Percentiles rank a stretch among this genome's conserved stretches.
Conservation (phyloP, 2,888 invertebrate genomes). For the Pachliopta kotzebuea region DNA sequence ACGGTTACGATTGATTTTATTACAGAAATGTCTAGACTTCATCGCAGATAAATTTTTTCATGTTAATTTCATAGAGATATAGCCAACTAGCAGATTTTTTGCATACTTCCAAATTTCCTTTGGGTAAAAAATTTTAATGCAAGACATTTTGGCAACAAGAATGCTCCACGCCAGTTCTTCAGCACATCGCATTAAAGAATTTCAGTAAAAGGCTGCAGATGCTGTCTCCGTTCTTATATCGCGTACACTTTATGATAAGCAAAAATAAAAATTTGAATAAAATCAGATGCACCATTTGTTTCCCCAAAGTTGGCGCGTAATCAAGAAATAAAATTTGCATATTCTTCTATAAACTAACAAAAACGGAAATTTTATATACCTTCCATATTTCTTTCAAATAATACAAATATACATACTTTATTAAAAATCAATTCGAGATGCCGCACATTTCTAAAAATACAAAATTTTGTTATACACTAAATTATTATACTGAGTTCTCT, state of each 20-base stretch:
- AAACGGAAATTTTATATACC: not conserved
- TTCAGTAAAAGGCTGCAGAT: conserved; percentile 25
- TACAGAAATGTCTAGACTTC: not conserved
- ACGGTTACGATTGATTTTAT: not conserved
- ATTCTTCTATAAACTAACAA: conserved; percentile 4
- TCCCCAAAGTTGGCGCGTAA: conserved; percentile 16
- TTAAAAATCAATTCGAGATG: too few relatives aligned
- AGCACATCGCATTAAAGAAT: conserved; percentile 22
- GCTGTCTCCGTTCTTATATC: conserved; percentile 24
- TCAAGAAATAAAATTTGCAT: conserved; percentile 24
- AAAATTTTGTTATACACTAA: too few relatives aligned
- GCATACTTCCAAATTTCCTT: conserved; percentile 9
- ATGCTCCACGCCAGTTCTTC: conserved; percentile 12
- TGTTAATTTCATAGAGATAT: conserved; percentile 4
- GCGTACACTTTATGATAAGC: conserved; percentile 23
- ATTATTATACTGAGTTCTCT: too few relatives aligned
- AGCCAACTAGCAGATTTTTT: conserved; percentile 12
- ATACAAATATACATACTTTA: not conserved
- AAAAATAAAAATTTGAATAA: conserved; percentile 24
- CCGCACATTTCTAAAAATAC: too few relatives aligned
- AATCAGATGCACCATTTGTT: conserved; percentile 23
- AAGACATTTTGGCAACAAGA: conserved; percentile 24
- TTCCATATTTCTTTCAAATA: not conserved
- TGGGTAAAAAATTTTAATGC: not conserved
- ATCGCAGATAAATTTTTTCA: not conserved